These are phyloP conservation scores for Elysia crispata DNA, from an alignment of 2,888 invertebrate genomes.

Conservation along the genomic window DNA sequence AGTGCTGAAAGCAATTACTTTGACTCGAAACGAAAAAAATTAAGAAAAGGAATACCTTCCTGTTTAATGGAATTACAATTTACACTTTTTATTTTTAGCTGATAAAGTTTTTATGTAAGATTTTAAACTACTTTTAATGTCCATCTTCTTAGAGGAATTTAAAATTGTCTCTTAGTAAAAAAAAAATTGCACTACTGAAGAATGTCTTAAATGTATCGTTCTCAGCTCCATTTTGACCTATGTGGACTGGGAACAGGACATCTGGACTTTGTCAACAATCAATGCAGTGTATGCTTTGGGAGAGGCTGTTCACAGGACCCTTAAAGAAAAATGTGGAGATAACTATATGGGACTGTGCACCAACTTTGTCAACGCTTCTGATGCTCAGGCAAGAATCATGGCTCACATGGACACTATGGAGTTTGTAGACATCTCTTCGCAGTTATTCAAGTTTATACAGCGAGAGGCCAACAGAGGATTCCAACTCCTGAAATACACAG, in stretches of 20 bases:
- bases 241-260: conserved; percentile 65
- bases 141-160: background rate
- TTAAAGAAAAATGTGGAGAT: conserved; percentile 66
- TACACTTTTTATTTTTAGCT: too few relatives aligned
- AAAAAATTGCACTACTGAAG: background rate
- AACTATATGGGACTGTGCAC: conserved; percentile 61
- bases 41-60: too few relatives aligned
- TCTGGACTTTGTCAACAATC: conserved; percentile 73
- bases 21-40: too few relatives aligned
- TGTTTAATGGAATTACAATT: too few relatives aligned
- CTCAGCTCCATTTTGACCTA: conserved; percentile 23
- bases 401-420: conserved; percentile 59
- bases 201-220: background rate
- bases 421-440: conserved; percentile 59
- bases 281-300: conserved; percentile 77
- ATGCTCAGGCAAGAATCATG: conserved; percentile 59
- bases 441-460: conserved; percentile 63
- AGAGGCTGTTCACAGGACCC: conserved; percentile 72
- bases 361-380: conserved; percentile 46
- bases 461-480: conserved; percentile 62
- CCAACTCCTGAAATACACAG: conserved; percentile 50
- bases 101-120: too few relatives aligned
- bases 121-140: background rate
- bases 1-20: too few relatives aligned
- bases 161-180: too few relatives aligned